Percentiles rank a stretch among this genome's conserved stretches.
These are phyloP conservation scores for Cygnus buccinator DNA, from an alignment of 2,113 vertebrate species.

Conservation along the genomic window DNA sequence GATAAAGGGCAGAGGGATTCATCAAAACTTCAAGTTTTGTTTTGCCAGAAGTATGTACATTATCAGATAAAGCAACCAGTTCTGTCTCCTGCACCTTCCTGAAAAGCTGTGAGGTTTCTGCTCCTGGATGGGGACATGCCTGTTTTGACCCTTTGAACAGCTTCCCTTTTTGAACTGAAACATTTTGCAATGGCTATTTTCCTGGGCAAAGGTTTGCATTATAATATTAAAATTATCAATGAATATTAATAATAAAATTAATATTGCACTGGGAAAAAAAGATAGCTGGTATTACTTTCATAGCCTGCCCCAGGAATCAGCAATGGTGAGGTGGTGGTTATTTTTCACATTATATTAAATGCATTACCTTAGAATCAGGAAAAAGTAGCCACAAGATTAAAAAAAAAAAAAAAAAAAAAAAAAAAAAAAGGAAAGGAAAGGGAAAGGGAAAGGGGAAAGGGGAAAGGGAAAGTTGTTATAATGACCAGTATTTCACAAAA, in stretches of 20 bases:
- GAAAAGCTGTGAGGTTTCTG: background rate
- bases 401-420: background rate
- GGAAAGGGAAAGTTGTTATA: background rate
- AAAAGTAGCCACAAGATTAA: background rate
- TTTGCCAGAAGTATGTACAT: background rate
- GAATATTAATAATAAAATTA: background rate
- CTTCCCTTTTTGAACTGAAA: background rate
- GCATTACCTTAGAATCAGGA: background rate
- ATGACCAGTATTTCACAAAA: background rate
- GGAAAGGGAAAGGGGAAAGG: no score
- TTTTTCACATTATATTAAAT: background rate
- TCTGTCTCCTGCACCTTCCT: background rate
- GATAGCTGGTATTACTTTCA: background rate
- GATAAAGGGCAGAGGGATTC: background rate
- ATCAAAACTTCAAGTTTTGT: background rate
- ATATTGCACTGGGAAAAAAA: background rate
- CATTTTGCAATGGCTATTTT: background rate
- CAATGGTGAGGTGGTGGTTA: background rate
- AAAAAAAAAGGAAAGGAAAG: no score
- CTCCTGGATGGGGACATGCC: background rate
- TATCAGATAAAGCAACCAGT: background rate
- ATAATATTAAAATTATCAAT: background rate
- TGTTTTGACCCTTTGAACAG: background rate
- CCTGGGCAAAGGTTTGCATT: background rate
- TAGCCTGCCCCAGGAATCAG: background rate